Evolutionary conservation across 2,113 vertebrate species (phyloP).

Genomic region (Sturnus vulgaris): DNA sequence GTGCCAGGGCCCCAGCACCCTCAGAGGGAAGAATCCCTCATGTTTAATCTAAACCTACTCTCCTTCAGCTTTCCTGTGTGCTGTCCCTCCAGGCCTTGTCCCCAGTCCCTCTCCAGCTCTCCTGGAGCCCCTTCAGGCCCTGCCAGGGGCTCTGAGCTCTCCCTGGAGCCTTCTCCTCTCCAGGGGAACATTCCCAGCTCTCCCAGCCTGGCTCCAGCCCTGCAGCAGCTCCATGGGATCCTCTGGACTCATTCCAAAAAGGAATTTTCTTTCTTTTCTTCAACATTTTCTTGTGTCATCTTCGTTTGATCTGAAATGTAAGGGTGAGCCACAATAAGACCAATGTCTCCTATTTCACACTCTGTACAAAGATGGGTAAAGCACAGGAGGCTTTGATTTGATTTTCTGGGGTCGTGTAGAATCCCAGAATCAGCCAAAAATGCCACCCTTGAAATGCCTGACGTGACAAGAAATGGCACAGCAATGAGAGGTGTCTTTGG

Average conservation of each 20-base stretch:
- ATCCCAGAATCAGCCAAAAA: not conserved
- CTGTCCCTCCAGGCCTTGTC: too few species aligned
- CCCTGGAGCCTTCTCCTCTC: not conserved
- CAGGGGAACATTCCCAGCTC: not conserved
- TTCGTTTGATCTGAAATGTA: not conserved
- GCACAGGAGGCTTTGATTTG: not conserved
- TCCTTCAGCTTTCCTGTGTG: too few species aligned
- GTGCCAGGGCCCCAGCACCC: fast-evolving
- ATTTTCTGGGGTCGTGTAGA: fast-evolving
- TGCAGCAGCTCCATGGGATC: fast-evolving
- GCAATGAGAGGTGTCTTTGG: too few species aligned
- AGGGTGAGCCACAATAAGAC: not conserved
- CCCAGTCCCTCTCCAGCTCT: not conserved
- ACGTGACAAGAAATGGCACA: fast-evolving
- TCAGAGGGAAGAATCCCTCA: not conserved
- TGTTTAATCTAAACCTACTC: too few species aligned
- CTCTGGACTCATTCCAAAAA: not conserved
- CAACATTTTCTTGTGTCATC: not conserved
- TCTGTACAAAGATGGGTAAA: not conserved
- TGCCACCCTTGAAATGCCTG: fast-evolving
- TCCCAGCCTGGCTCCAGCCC: not conserved
- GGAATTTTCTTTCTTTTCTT: too few species aligned
- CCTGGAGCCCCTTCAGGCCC: not conserved
- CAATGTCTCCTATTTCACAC: fast-evolving
- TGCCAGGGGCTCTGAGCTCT: not conserved